Conservation (phyloP, 2,797 vertebrate genomes). For the Leptatherina wallacei region DNA sequence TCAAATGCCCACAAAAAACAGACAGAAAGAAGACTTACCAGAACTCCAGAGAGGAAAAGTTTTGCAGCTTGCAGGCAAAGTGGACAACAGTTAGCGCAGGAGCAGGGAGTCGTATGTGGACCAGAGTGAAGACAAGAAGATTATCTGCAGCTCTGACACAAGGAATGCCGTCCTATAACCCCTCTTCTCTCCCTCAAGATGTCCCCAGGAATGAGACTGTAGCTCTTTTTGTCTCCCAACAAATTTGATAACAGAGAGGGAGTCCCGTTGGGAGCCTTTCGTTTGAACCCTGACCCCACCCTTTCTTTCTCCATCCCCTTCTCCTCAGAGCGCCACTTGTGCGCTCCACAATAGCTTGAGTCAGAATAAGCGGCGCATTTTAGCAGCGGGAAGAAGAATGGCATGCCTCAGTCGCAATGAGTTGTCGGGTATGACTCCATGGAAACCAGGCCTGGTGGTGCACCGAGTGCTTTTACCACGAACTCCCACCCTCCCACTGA, state of each 20-base stretch:
- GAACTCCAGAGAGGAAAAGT: conserved; percentile 28
- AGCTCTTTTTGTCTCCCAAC: conserved; percentile 81
- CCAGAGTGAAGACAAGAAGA: conserved; percentile 42
- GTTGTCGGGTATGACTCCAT: conserved; percentile 81
- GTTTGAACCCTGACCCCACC: conserved; percentile 83
- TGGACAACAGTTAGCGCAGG: conserved; percentile 51
- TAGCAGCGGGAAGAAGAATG: conserved; percentile 77
- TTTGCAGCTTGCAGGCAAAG: conserved; percentile 18
- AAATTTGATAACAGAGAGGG: conserved; percentile 85
- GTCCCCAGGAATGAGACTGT: conserved; percentile 74
- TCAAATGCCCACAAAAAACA: neutral
- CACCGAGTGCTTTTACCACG: conserved; percentile 62
- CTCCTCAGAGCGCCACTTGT: conserved; percentile 87
- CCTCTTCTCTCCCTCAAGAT: conserved; percentile 61
- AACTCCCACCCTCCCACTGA: conserved; percentile 63
- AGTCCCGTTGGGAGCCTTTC: conserved; percentile 74
- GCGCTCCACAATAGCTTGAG: conserved; percentile 81
- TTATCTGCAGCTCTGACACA: conserved; percentile 40
- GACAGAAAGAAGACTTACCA: conserved; percentile 58
- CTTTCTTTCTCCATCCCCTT: conserved; percentile 77
- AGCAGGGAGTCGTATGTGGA: conserved; percentile 41
- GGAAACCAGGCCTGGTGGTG: conserved; percentile 79
- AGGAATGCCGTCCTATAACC: conserved; percentile 64
- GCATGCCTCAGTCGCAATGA: conserved; percentile 75
- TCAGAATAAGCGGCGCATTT: conserved; percentile 80